These are phyloP conservation scores for Sorex fumeus DNA, from an alignment of 2,113 vertebrate species.

Conservation along the genomic window DNA sequence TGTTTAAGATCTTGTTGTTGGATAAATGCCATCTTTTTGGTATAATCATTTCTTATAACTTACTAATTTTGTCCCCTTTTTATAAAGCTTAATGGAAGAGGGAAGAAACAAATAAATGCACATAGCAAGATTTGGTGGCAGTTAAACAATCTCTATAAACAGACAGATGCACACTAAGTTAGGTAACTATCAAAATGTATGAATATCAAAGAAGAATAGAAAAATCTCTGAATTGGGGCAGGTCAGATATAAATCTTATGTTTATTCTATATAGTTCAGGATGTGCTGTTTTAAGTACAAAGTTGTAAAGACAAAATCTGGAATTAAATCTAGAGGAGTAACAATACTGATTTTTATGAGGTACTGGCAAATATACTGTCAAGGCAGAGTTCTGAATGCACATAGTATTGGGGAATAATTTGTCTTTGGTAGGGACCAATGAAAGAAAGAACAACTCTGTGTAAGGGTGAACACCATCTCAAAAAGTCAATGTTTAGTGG, in stretches of 20 bases:
- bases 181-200: background rate
- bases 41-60: background rate
- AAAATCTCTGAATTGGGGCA: background rate
- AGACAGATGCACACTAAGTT: background rate
- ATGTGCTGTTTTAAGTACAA: background rate
- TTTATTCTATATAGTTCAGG: background rate
- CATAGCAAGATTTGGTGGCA: background rate
- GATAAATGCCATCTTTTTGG: background rate
- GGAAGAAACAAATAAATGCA: background rate
- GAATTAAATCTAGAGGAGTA: background rate
- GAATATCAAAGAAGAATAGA: background rate
- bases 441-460: no score
- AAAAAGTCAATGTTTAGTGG: no score
- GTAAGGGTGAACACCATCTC: no score
- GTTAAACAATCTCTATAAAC: background rate
- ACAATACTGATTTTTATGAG: background rate
- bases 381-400: background rate
- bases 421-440: no score
- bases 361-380: background rate
- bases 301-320: background rate
- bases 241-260: slow-evolving; percentile 45
- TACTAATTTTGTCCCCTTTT: background rate
- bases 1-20: background rate
- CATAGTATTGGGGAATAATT: background rate
- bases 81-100: background rate